phyloP scores from a whole-genome alignment of 2,888 invertebrate genomes.

The Kryphioiulus occultus region DNA sequence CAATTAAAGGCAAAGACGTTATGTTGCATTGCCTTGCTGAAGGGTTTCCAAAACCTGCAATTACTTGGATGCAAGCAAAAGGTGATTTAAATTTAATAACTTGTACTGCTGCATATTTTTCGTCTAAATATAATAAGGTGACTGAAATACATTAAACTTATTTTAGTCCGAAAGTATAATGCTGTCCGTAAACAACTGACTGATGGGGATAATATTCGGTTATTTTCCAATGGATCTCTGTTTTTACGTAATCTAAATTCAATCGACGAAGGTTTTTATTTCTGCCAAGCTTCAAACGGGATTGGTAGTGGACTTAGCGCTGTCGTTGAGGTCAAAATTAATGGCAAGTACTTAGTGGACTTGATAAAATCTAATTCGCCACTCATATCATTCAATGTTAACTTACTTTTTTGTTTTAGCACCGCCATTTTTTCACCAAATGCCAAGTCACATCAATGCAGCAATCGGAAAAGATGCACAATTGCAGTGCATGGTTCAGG shows the following conservation, averaged over 20 bases:
- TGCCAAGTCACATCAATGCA: not conserved
- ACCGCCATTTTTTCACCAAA: conserved; percentile 49
- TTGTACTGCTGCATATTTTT: too few relatives aligned
- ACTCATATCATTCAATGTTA: too few relatives aligned
- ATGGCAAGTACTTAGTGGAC: conserved; percentile 70
- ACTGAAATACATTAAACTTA: too few relatives aligned
- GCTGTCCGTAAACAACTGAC: not conserved
- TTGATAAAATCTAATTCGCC: too few relatives aligned
- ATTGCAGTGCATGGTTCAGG: conserved; percentile 48
- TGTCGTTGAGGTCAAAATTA: conserved; percentile 90
- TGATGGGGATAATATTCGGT: not conserved
- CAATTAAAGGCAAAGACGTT: conserved; percentile 50
- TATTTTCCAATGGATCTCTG: conserved; percentile 52
- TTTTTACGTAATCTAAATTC: not conserved
- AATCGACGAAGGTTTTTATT: conserved; percentile 75
- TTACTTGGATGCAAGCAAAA: conserved; percentile 54
- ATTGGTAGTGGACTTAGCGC: conserved; percentile 95
- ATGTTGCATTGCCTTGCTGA: conserved; percentile 53
- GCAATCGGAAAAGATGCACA: conserved; percentile 24
- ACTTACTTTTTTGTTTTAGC: not conserved
- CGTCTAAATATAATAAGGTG: too few relatives aligned
- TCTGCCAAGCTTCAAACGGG: conserved; percentile 95
- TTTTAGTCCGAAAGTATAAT: not conserved
- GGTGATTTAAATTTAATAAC: not conserved
- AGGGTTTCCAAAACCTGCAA: conserved; percentile 54